Evolutionary conservation across 2,797 vertebrate genomes (phyloP), one percentile per base, ranked within the genome.

Genomic region (Cichlasoma orientale): DNA sequence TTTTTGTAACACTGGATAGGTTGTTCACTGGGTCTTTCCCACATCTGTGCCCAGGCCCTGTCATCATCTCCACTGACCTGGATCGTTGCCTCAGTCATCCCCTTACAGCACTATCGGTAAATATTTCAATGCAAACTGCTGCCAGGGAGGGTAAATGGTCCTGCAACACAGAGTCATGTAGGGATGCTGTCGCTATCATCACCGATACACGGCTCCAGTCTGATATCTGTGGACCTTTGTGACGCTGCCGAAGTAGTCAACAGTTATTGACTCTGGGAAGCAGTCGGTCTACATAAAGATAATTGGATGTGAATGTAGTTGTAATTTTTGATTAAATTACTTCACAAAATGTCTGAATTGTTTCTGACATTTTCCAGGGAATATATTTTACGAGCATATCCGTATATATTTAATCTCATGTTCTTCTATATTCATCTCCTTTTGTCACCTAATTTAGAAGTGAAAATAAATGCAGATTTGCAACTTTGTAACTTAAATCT

Each of bases 11-110:
- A 75, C 54, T 16, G 82, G 33, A 78, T 77, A 80, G 5, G 16
- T 79, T 73, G 77, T 82, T 61, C 27, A 25, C 31, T 74, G 77
- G 89, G 85, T 90, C 86, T 88, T 90, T 91, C 89, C 89, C 88
- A 84, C 85, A 88, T 88, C 90, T 87, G 86, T 79, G 73, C 78
- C 47, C 79, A 41, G 56, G 74, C 86, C 61, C 72, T 79, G 76
- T 90, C 82, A 84, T 90, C 88, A 92, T 93, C 88, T 92, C 91
- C 90, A 84, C 89, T 93, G 93, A 95, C 91, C 93, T 92, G 91
- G 86, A 93, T 93, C 87, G 79, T 82, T 89, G 84, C 79, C 82
- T 87, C 88, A 85, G 75, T 73, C 82, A 77, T 83, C 52, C 82
- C 77, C 83, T 72, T 74, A 27, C 85, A 72, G 80, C 44, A 12